A percentile compares a stretch with the other conserved stretches of the same genome.
These are phyloP conservation scores for Meriones unguiculatus DNA, from an alignment of 2,113 vertebrate genomes.

Conservation along the genomic window DNA sequence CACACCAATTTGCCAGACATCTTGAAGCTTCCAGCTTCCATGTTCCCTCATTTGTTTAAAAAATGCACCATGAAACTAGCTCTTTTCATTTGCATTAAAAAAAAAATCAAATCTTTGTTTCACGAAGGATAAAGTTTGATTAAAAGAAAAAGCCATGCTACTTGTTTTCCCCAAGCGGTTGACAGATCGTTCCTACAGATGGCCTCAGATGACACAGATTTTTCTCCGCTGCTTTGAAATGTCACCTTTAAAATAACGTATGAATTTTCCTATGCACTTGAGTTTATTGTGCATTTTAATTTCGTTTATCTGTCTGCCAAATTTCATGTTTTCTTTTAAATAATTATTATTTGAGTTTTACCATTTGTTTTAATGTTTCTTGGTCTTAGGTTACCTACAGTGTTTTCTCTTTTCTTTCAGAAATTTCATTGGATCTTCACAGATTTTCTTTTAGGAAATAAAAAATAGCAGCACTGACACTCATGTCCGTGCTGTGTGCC, in stretches of 20 bases:
- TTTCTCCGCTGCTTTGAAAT: conserved; percentile 55
- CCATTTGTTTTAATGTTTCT: background rate
- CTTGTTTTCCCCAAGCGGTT: conserved; percentile 47
- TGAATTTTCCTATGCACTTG: conserved; percentile 26
- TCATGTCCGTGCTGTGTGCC: background rate
- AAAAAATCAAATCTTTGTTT: conserved; percentile 10
- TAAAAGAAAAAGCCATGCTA: conserved; percentile 1
- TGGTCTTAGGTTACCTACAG: background rate
- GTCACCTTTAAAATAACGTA: conserved; percentile 47
- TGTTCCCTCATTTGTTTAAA: background rate
- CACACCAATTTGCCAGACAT: background rate
- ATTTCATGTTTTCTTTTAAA: conserved; percentile 28
- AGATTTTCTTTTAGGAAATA: background rate
- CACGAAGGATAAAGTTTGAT: conserved; percentile 9
- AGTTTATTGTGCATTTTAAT: conserved; percentile 27
- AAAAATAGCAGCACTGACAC: background rate
- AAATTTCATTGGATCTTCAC: background rate
- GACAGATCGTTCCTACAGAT: conserved; percentile 50
- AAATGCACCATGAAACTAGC: background rate
- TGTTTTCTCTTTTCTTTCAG: background rate
- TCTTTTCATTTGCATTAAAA: background rate
- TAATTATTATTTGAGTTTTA: background rate
- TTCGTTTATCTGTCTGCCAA: background rate
- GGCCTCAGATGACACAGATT: conserved; percentile 48
- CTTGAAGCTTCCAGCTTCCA: background rate